Evolutionary conservation across 2,888 invertebrate species (phyloP), one percentile per base, ranked within the genome.

Genomic region (Dynastes tityus): DNA sequence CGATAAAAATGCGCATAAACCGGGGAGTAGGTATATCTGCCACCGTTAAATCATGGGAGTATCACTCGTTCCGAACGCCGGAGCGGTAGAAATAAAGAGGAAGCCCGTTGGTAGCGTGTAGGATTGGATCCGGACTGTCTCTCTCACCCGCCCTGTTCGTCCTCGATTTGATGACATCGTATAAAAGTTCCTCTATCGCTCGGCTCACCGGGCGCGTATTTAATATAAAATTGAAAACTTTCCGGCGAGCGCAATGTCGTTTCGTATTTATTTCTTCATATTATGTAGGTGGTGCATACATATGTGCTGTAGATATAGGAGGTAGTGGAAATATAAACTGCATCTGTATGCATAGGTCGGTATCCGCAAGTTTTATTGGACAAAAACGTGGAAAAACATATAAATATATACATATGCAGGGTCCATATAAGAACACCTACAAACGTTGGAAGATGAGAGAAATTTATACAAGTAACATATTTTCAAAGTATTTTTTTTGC

Each of bases 1-100:
- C 71, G 71, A 71, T 71, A 71, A 71, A 32, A 71, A 55, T 71
- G 40, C 71, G 55, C 58, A 71, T 71, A 71, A 71, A 71, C 16
- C 71, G 16, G n/a, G 53, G n/a, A 53, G 8, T 45, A 45, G n/a
- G 37, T 71, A 37, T 71, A 55, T 71, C 71, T n/a, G 3, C 58
- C n/a, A 29, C 32, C 55, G 49, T 71, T 71, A 71, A 71, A 71
- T 71, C 71, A 71, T 9, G 53, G 53, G 8, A 37, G 55, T 58
- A 45, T 9, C 27, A 9, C 1, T 27, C 51, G 22, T 70, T 51
- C 70, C 22, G 27, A 32, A n/a, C 61, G 61, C 2, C n/a, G 65
- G 4, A 40, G 65, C 16, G 5, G 2, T 9, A 8, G 45, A 45
- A 40, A 45, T 45, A 45, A 45, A 22, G 22, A 13, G 40, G 45